Base-by-base conservation (phyloP, 1,140 invertebrate genomes). In the Papilio dardanus region DNA sequence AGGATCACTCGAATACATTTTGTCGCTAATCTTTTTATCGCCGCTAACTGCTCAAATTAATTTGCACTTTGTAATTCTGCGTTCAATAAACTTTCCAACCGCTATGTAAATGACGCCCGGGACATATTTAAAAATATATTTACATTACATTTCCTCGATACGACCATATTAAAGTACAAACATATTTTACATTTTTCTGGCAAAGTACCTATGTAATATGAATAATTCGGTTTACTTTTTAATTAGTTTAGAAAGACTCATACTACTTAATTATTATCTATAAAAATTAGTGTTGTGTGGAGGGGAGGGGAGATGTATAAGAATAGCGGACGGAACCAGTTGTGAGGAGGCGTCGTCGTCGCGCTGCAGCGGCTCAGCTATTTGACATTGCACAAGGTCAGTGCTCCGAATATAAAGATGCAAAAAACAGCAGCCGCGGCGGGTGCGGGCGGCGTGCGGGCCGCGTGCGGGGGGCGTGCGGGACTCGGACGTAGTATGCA, bases 341-440 rank as follows among this genome's bases (percentile, higher is more conserved):
- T 86, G 88, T 42, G 12, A 0, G 40, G 40, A 42, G 40, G 40
- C 40, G 40, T 42, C 40, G 40, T 84, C 84, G 82, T 83, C 78
- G 78, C 84, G 81, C 79, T 86, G 84, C 87, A 88, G 81, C 83
- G 83, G 65, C 87, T 88, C 86, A 93, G 84, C 90, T 91, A 93
- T 93, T 92, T 91, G 91, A 93, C 91, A 93, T 93, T 93, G 91
- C 84, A 86, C 86, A 93, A 93, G 91, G 91, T 92, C 89, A 93
- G 90, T 93, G 90, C 83, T 93, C 91, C 90, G 92, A 90, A 92
- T 92, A 89, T 91, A 91, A 91, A 91, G 87, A 92, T 92, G 90
- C 89, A 92, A 92, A 90, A 88, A 89, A 87, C 81, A 80, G 79
- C 68, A 76, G 76, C 75, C 74, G 74, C 16, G 75, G 76, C 77